phyloP scores from a whole-genome alignment of 2,888 invertebrate species.

The Odontocerum albicorne region DNA sequence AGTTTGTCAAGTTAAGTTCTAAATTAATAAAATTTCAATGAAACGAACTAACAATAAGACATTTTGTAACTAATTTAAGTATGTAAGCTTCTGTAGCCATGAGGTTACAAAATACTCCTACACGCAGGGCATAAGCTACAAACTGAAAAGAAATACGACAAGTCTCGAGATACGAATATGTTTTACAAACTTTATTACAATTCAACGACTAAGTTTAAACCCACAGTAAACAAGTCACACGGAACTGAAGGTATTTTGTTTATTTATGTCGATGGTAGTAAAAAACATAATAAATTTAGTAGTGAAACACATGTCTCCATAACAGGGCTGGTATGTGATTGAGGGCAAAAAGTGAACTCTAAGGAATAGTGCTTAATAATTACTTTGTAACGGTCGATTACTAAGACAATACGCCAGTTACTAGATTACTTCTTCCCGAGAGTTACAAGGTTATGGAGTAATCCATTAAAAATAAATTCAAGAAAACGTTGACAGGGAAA shows the following conservation, averaged over 20 bases:
- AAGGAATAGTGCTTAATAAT: not conserved
- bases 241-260: slow-evolving; percentile 9
- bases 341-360: too few species aligned
- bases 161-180: not conserved
- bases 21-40: too few species aligned
- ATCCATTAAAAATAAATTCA: too few species aligned
- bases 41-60: too few species aligned
- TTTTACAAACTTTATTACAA: slow-evolving; percentile 18
- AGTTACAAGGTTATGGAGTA: too few species aligned
- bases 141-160: slow-evolving; percentile 1
- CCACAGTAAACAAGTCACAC: slow-evolving; percentile 13
- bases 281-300: slow-evolving; percentile 18
- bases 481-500: too few species aligned
- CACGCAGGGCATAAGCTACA: too few species aligned
- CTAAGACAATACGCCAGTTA: not conserved
- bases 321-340: not conserved
- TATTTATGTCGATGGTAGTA: slow-evolving; percentile 22
- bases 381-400: not conserved
- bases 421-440: too few species aligned
- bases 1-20: too few species aligned
- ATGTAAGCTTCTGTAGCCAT: too few species aligned
- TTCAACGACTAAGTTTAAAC: slow-evolving; percentile 26
- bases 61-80: too few species aligned
- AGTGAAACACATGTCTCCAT: slow-evolving; percentile 6
- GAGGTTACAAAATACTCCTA: too few species aligned